Evolutionary conservation across 1,140 invertebrate species (phyloP).

Genomic region (Drosophila saltans): DNA sequence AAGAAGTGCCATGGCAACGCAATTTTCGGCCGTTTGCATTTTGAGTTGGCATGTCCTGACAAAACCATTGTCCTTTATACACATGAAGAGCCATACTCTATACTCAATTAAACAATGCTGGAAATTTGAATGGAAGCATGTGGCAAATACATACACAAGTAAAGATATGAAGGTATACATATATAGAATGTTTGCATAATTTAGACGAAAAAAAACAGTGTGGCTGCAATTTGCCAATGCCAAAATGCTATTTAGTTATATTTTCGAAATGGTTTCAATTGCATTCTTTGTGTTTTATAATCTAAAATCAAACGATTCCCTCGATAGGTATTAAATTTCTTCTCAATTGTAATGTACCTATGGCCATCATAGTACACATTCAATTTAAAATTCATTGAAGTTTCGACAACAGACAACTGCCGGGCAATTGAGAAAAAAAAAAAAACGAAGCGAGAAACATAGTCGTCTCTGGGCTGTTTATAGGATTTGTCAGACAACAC

Average conservation of each 20-base stretch:
- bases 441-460: constrained; percentile 10
- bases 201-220: not conserved
- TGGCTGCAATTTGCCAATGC: not conserved
- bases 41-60: constrained; percentile 39
- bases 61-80: constrained; percentile 12
- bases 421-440: constrained; percentile 37
- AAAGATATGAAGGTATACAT: not conserved
- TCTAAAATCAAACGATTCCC: not conserved
- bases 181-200: not conserved
- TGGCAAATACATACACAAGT: not conserved
- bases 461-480: constrained; percentile 66
- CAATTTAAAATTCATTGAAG: constrained; percentile 81
- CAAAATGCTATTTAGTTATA: no score
- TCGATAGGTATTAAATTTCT: not conserved
- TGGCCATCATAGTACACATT: constrained; percentile 48
- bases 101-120: constrained; percentile 33
- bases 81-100: constrained; percentile 8
- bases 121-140: constrained; percentile 51
- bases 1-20: constrained; percentile 58
- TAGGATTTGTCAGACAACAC: constrained; percentile 65
- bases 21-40: constrained; percentile 68
- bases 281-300: no score
- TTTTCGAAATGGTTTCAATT: not conserved
- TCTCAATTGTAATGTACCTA: constrained; percentile 8
- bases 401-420: constrained; percentile 53